A percentile compares a stretch with the other conserved stretches of the same genome.
Evolutionary conservation across 2,113 vertebrate genomes (phyloP).

Genomic region (Odocoileus virginianus): DNA sequence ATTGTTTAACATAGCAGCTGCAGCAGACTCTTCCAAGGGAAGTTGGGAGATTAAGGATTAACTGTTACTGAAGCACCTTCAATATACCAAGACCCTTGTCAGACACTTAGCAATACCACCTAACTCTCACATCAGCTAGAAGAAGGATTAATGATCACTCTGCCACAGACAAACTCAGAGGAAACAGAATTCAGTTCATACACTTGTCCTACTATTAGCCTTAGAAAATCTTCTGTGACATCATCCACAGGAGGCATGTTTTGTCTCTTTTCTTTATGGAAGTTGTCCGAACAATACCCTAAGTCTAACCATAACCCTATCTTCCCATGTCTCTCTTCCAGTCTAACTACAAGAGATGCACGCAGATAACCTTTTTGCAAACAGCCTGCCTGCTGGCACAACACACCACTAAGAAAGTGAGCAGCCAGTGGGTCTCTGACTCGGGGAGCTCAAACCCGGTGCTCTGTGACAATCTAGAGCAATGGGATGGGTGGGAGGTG

Average conservation of each 20-base stretch:
- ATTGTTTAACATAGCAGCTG: background rate
- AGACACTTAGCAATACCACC: background rate
- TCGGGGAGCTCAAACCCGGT: background rate
- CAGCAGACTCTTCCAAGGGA: background rate
- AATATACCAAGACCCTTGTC: background rate
- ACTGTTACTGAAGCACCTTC: background rate
- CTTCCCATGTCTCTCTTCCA: background rate
- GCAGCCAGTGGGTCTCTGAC: background rate
- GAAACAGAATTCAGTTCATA: background rate
- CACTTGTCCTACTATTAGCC: background rate
- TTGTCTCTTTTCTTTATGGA: background rate
- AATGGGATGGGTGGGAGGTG: background rate
- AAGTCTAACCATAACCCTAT: background rate
- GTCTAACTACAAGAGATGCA: background rate
- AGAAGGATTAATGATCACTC: background rate
- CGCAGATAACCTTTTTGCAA: background rate
- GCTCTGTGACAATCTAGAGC: background rate
- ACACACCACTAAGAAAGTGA: background rate
- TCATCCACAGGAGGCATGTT: background rate
- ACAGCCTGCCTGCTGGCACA: background rate
- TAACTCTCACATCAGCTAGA: background rate
- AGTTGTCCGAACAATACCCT: background rate
- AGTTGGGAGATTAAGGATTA: background rate
- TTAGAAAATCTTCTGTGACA: background rate
- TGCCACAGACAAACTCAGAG: background rate